Evolutionary conservation across 2,113 vertebrate species (phyloP).

Genomic region (Promerops cafer): DNA sequence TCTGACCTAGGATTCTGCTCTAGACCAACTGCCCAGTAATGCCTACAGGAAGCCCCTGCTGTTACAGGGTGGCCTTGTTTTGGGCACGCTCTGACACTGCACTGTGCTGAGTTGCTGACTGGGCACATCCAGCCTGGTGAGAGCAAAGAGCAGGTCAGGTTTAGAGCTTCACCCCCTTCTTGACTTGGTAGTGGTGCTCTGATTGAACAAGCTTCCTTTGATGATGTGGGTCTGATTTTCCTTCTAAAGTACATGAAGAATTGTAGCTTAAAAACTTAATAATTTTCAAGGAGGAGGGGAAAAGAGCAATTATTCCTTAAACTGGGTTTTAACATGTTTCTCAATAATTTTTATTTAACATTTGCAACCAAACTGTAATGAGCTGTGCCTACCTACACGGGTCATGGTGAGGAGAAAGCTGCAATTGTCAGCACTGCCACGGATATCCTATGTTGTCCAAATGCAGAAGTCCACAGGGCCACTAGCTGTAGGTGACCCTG

Average conservation of each 20-base stretch:
- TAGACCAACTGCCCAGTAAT: too few relatives aligned
- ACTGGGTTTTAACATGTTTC: neutral
- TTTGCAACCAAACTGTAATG: neutral
- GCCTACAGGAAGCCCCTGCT: neutral
- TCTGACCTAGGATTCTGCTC: neutral
- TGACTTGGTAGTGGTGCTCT: neutral
- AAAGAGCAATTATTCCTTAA: neutral
- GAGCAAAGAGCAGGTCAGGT: neutral
- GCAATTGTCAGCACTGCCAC: neutral
- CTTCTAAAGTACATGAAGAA: neutral
- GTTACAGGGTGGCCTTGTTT: neutral
- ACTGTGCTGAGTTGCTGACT: neutral
- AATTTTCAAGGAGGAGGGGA: neutral
- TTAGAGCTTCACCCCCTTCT: neutral
- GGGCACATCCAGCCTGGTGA: neutral
- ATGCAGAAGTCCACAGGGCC: neutral
- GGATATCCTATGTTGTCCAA: neutral
- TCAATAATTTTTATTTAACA: neutral
- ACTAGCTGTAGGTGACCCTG: neutral
- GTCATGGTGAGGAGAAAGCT: neutral
- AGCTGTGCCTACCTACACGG: neutral
- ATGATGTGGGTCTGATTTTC: neutral
- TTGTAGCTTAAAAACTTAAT: neutral
- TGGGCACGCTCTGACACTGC: accelerated
- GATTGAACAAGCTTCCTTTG: neutral